Evolutionary conservation across 2,888 invertebrate genomes (phyloP).

Genomic region (Drosophila maculinotata): DNA sequence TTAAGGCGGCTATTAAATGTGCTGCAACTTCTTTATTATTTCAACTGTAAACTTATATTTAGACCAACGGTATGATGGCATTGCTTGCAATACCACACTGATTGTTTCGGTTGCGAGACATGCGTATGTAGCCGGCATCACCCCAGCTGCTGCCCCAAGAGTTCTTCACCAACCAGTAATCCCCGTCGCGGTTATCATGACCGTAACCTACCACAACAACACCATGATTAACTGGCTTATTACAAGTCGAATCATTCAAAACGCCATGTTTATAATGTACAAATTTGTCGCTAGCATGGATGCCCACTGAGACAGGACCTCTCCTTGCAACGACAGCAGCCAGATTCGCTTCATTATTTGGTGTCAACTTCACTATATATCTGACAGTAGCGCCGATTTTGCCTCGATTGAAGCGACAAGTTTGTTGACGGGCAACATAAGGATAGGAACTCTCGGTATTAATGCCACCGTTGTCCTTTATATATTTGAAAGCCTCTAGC

Average conservation of each 20-base stretch:
- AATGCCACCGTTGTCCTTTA: constrained; percentile 92
- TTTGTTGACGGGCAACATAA: constrained; percentile 90
- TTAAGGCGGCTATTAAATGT: neutral
- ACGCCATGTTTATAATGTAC: constrained; percentile 92
- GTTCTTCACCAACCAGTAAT: constrained; percentile 91
- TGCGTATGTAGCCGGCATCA: constrained; percentile 92
- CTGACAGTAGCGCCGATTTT: constrained; percentile 91
- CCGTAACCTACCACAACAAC: constrained; percentile 83
- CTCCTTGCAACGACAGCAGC: constrained; percentile 91
- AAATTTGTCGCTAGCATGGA: constrained; percentile 93
- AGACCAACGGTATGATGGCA: constrained; percentile 94
- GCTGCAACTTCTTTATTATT: neutral
- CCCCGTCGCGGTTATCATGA: constrained; percentile 83
- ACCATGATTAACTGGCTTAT: constrained; percentile 90
- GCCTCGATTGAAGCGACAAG: constrained; percentile 88
- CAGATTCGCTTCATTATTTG: constrained; percentile 89
- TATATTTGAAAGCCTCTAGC: constrained; percentile 92
- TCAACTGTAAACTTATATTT: constrained; percentile 60
- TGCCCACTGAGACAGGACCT: constrained; percentile 93
- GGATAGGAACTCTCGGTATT: constrained; percentile 95
- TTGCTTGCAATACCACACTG: constrained; percentile 93
- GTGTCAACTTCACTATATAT: constrained; percentile 90
- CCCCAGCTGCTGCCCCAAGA: constrained; percentile 91
- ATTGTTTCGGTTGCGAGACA: constrained; percentile 93
- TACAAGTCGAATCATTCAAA: constrained; percentile 92